Percentiles rank a stretch among this genome's conserved stretches.
Conservation (phyloP, 1,140 invertebrate species). For the Euglossa dilemma region DNA sequence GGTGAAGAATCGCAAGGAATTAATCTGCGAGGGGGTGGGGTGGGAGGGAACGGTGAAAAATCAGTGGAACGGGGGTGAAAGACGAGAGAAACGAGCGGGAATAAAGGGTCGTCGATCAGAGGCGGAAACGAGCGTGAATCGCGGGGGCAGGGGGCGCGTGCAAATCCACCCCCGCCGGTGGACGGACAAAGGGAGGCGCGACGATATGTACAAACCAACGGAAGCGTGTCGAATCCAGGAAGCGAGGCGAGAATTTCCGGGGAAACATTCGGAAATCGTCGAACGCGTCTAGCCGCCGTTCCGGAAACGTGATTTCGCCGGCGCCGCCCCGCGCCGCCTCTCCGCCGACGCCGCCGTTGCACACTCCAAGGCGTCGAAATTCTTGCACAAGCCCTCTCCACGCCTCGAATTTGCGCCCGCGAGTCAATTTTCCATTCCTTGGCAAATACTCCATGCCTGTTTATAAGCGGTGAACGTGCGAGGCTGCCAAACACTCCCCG, state of each 20-base stretch:
- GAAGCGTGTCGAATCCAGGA: constrained; percentile 64
- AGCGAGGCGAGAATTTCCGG: constrained; percentile 71
- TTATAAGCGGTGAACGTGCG: constrained; percentile 34
- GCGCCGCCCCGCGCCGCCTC: neutral
- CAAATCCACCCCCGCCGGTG: constrained; percentile 3
- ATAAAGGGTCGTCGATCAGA: neutral
- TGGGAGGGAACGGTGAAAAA: no score
- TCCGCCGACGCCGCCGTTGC: neutral
- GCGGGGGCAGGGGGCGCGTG: neutral
- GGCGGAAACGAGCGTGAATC: constrained; percentile 16
- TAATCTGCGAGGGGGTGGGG: no score
- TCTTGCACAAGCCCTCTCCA: constrained; percentile 21
- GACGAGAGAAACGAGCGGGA: neutral
- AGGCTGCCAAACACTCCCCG: neutral
- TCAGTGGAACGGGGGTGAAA: no score
- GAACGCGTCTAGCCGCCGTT: constrained; percentile 65
- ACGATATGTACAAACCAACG: constrained; percentile 66
- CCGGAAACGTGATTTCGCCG: constrained; percentile 68
- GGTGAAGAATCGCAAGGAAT: no score
- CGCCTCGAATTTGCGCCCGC: constrained; percentile 29
- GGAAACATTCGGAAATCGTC: constrained; percentile 70
- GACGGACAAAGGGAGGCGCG: constrained; percentile 36
- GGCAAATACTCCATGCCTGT: constrained; percentile 47
- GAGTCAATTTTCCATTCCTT: constrained; percentile 40
- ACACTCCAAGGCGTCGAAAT: constrained; percentile 36